These are phyloP conservation scores for Lumbricus terrestris DNA, from an alignment of 2,888 invertebrate species.

Conservation along the genomic window DNA sequence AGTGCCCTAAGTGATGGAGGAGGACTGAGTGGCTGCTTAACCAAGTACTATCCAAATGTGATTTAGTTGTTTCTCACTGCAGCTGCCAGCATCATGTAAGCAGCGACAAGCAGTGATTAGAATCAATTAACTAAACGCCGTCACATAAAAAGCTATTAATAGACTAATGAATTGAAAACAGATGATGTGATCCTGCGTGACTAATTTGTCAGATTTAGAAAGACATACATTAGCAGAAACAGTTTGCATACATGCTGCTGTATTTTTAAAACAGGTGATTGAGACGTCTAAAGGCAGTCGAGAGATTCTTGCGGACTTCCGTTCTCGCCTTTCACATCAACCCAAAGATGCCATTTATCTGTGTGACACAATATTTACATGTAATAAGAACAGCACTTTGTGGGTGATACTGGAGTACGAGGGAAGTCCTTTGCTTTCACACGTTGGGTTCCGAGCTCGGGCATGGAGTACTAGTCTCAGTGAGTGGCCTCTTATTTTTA, in stretches of 20 bases:
- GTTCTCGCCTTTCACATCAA: neutral
- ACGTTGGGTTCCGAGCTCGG: neutral
- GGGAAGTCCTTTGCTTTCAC: neutral
- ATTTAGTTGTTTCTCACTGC: neutral
- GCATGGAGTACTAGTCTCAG: neutral
- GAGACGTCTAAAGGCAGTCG: neutral
- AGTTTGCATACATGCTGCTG: neutral
- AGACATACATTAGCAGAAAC: neutral
- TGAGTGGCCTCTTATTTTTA: neutral
- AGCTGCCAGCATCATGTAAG: neutral
- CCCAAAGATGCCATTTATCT: neutral
- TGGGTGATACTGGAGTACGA: neutral
- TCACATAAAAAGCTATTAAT: neutral
- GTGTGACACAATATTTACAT: neutral
- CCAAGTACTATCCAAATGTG: neutral
- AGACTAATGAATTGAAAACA: neutral
- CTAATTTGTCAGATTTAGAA: neutral
- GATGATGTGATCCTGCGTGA: neutral
- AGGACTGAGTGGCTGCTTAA: too few relatives aligned
- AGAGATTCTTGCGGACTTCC: neutral
- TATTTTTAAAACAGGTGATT: neutral
- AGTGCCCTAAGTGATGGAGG: too few relatives aligned
- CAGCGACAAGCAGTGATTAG: neutral
- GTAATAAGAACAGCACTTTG: neutral
- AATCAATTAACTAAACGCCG: neutral